Base-by-base conservation (phyloP, 92 coral and sea anemone species). In the Heliopora coerulea region DNA sequence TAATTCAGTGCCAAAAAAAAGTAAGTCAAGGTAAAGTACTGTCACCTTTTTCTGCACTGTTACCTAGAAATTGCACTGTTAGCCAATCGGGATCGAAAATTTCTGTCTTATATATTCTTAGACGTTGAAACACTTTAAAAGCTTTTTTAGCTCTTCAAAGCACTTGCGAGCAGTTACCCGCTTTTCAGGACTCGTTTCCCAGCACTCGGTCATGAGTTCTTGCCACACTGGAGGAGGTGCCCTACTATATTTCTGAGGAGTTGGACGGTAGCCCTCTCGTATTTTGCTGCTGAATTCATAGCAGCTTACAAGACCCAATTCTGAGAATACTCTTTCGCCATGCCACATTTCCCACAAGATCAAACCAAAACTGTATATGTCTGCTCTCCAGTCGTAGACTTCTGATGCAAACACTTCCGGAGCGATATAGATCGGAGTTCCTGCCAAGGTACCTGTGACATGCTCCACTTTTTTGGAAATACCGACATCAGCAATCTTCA, bases 331-430 rank as follows among this genome's bases (percentile, higher is more conserved):
- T 2, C 2, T 49, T 44, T 83, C 29, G 2, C 86, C 86, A 54
- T 83, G 73, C 86, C 86, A 83, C 73, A 83, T 67, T 66, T 83
- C 86, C 86, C 86, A 83, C 65, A 83, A 18, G 29, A 76, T 37
- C 25, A 83, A 8, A 15, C 82, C 82, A 28, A 83, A 62, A 35
- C 83, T 77, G 79, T 83, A 83, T 20, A 83, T 68, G 52, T 83
- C 86, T 17, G 79, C 83, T n/a, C 29, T 19, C 3, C 25, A 34
- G 48, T 77, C 79, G 32, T 65, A 77, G 11, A 37, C 8, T 23
- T 41, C 30, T 11, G 46, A 31, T 13, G 31, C 59, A n/a, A 62
- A 32, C 20, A 83, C 77, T 61, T 83, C 82, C 6, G 86, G 86
- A 11, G 86, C 86, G 33, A 76, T 59, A 72, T 83, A 83, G 18